Conservation (phyloP, 1,140 invertebrate species). For the Drosophila athabasca region DNA sequence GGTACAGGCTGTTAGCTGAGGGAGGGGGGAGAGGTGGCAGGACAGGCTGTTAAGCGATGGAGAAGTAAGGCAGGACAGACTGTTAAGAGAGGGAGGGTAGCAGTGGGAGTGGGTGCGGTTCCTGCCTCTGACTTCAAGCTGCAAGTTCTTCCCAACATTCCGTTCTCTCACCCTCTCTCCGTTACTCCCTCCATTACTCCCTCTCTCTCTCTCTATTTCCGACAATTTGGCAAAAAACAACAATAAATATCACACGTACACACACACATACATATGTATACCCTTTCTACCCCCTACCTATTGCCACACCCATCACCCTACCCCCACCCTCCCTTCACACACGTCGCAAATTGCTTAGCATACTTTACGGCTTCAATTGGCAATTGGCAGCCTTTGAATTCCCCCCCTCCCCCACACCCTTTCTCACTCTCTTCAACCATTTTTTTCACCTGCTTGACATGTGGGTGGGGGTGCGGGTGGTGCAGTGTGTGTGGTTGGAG, state of each 20-base stretch:
- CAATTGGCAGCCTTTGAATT: constrained; percentile 80
- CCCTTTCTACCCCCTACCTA: background rate
- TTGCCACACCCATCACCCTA: background rate
- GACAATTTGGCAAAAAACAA: constrained; percentile 64
- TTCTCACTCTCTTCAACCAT: constrained; percentile 2
- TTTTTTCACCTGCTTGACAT: constrained; percentile 37
- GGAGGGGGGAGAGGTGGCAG: no score
- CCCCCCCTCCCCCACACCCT: constrained; percentile 23
- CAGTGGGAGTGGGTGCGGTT: background rate
- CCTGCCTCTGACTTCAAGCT: background rate
- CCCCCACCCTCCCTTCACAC: constrained; percentile 8
- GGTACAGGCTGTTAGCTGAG: background rate
- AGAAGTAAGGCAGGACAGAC: no score
- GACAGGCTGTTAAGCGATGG: background rate
- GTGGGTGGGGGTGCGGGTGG: constrained; percentile 20
- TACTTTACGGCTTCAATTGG: constrained; percentile 81
- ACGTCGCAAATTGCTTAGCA: constrained; percentile 75
- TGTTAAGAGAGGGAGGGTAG: background rate
- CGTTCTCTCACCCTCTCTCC: background rate
- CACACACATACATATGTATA: constrained; percentile 7
- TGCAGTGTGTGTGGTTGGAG: background rate
- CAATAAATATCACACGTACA: constrained; percentile 62
- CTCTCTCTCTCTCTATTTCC: background rate
- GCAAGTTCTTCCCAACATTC: background rate
- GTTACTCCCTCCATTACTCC: no score